Evolutionary conservation across 2,797 vertebrate genomes (phyloP).

Genomic region (Dendrocincla tyrannina): DNA sequence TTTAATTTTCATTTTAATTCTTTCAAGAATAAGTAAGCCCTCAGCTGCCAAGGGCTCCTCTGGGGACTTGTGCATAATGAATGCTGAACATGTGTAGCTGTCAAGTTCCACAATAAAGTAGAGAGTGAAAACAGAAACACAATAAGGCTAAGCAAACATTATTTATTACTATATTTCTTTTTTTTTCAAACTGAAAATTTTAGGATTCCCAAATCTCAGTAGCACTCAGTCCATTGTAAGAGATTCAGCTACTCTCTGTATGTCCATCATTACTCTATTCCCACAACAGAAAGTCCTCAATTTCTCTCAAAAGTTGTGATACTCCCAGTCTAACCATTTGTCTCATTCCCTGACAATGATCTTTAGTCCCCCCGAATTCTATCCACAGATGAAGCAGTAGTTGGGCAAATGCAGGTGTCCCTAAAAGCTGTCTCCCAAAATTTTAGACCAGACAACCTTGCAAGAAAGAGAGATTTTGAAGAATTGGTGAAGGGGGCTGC

Average conservation of each 20-base stretch:
- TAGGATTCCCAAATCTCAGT: not conserved
- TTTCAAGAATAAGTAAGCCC: slow-evolving; percentile 40
- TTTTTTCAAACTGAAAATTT: not conserved
- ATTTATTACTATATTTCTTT: not conserved
- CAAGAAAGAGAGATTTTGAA: not conserved
- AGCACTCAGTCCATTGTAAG: not conserved
- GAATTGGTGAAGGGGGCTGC: not conserved
- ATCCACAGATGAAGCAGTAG: not conserved
- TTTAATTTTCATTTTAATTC: slow-evolving; percentile 13
- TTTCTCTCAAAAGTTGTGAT: not conserved
- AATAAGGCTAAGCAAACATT: slow-evolving; percentile 39
- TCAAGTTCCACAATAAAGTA: slow-evolving; percentile 35
- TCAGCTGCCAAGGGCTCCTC: slow-evolving; percentile 41
- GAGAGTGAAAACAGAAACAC: slow-evolving; percentile 35
- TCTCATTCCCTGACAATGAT: not conserved
- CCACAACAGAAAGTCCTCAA: not conserved
- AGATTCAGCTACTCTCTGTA: not conserved
- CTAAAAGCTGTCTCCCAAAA: not conserved
- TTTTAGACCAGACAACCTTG: not conserved
- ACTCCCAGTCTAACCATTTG: not conserved
- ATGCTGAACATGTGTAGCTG: slow-evolving; percentile 60
- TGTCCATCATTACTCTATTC: not conserved
- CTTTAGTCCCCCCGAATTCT: not conserved
- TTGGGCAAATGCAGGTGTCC: not conserved
- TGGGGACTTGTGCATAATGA: slow-evolving; percentile 38